A percentile compares a stretch with the other conserved stretches of the same genome.
These are phyloP conservation scores for Petrosia ficiformis DNA, from an alignment of 37 sponge, comb jelly and placozoan species.

Conservation along the genomic window DNA sequence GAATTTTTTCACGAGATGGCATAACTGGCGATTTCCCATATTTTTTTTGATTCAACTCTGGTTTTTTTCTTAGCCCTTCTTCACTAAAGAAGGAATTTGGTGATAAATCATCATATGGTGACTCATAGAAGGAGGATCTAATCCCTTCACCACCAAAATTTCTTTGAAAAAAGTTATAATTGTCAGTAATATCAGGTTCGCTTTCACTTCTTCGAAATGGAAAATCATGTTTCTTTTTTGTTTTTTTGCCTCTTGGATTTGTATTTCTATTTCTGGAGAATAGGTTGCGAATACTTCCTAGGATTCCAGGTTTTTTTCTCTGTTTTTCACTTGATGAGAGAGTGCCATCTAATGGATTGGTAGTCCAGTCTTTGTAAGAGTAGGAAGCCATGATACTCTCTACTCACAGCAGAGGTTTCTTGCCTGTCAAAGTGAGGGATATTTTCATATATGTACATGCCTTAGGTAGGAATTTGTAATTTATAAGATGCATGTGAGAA, in stretches of 20 bases:
- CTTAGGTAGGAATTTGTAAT: no score
- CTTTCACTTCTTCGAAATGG: not conserved
- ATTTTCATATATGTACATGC: no score
- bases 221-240: not conserved
- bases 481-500: no score
- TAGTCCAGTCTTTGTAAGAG: no score
- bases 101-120: slow-evolving; percentile 4
- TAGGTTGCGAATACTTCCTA: no score
- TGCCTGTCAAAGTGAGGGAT: no score
- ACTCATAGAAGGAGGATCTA: not conserved
- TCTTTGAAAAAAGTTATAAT: not conserved
- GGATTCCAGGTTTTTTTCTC: no score
- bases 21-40: not conserved
- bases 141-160: not conserved
- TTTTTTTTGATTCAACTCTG: not conserved
- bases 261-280: not conserved
- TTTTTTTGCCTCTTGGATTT: no score
- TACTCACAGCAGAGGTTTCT: no score
- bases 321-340: no score
- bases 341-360: no score
- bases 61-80: not conserved
- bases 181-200: not conserved
- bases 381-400: no score
- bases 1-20: not conserved
- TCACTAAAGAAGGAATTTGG: not conserved